Base-by-base conservation (phyloP, 2,113 vertebrate genomes). In the Felis chaus region DNA sequence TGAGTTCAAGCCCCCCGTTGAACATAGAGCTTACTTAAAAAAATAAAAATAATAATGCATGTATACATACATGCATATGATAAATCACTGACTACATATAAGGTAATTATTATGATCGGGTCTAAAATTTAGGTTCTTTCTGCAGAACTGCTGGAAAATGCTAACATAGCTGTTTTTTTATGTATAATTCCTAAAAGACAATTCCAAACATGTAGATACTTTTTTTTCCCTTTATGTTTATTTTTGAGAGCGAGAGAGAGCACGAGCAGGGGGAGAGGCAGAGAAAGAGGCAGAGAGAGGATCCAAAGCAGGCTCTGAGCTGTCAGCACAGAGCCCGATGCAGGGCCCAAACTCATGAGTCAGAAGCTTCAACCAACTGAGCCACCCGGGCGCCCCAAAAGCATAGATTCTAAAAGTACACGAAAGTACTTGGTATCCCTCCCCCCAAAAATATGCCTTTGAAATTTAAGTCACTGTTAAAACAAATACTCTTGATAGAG, bases 201-300 rank as follows among this genome's bases (percentile, higher is more conserved):
- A 15, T 92, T 96, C 31, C 53, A 94, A 39, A 94, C 95, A 88
- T 94, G 80, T 1, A 31, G 16, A 23, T 79, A 97, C 83, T 95
- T 61, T 61, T 61, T 61, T 23, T 61, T 61, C 23, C 23, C 57
- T 61, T 61, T 23, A 9, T 61, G 57, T 61, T 61, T 61, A 61
- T 61, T 61, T 61, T 61, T 61, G 57, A 61, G 57, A 61, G 57
- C 45, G 1, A 61, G 21, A 21, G 19, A 57, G 18, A 61, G 57
- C 18, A 7, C 21, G 3, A 61, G 21, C 57, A 61, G 57, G 21
- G 57, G 18, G 57, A 61, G 57, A 21, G 57, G 57, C 57, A 61
- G 57, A 61, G 55, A 57, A 18, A 57, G 55, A 57, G 55, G 18
- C 5, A 21, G 57, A 61, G 57, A 23, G 57, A 61, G 57, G 23